Base-by-base conservation (phyloP, 2,888 invertebrate genomes). In the Ptychoptera contaminata region DNA sequence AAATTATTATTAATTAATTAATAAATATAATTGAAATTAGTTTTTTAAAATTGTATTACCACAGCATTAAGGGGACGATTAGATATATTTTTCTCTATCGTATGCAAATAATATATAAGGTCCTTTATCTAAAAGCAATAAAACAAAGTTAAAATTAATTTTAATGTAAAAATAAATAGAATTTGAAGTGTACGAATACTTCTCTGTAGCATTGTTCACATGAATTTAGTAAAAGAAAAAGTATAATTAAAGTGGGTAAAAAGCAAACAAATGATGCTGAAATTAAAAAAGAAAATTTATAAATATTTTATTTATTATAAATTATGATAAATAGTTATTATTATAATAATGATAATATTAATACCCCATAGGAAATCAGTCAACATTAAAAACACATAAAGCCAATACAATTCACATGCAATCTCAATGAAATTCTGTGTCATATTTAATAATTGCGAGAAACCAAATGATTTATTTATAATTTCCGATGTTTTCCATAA, bases 361-460 rank as follows among this genome's bases (percentile, higher is more conserved):
- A 23, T 23, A 23, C 23, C 23, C 23, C 23, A 23, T 23, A 23
- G 23, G 23, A 23, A 23, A 23, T 23, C 23, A 5, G 23, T 23
- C 7, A 23, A 23, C 23, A 23, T 23, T 9, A 48, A 30, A 11
- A 46, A 37, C 10, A 47, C 43, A 45, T 51, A 51, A 34, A 49
- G 42, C 46, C 48, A 46, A 43, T 51, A 49, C n/a, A 48, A 44
- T 37, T 49, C 48, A 37, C 51, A 49, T 4, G 51, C 49, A 11
- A 51, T 16, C 37, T 51, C 48, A 42, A 51, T 46, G 35, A 51
- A 51, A 49, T 51, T 49, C 29, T 49, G 45, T 42, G 49, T 42
- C 40, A 51, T 44, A 44, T 47, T 49, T 14, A 40, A 38, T 8
- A 51, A 32, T 16, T 51, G 51, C 9, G 49, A 48, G 5, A 47